phyloP scores from a whole-genome alignment of 1,140 invertebrate genomes.

The Alviniconcha marisindica region DNA sequence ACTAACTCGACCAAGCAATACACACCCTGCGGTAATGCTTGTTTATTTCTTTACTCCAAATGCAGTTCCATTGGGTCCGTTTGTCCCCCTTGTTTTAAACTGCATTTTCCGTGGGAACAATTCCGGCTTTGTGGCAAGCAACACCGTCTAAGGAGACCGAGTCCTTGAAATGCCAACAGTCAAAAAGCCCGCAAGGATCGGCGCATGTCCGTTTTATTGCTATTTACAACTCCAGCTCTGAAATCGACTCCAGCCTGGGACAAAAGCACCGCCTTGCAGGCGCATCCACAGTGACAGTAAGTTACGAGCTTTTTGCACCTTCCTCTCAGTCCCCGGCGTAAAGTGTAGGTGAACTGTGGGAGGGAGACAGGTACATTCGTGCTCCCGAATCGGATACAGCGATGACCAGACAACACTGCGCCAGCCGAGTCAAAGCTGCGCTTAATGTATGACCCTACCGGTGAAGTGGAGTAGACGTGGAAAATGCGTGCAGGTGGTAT shows the following conservation, averaged over 20 bases:
- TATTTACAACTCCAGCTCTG: not conserved
- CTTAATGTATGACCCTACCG: not conserved
- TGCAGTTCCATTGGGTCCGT: too few species aligned
- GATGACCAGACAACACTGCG: not conserved
- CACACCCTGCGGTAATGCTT: too few species aligned
- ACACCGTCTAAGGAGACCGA: too few species aligned
- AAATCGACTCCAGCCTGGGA: not conserved
- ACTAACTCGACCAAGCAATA: too few species aligned
- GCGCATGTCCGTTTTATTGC: conserved; percentile 9
- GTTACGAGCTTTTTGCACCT: not conserved
- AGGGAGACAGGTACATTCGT: not conserved
- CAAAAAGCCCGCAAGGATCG: not conserved
- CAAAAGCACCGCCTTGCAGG: not conserved
- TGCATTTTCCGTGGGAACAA: too few species aligned
- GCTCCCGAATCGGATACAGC: not conserved
- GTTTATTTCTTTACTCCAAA: too few species aligned
- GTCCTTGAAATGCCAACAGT: not conserved
- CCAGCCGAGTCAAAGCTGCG: not conserved
- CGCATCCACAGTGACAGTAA: not conserved
- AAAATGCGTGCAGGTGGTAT: too few species aligned
- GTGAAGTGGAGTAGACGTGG: too few species aligned
- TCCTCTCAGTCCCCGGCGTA: not conserved
- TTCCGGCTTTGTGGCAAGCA: too few species aligned
- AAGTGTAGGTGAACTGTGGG: not conserved
- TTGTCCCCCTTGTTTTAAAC: too few species aligned